These are phyloP conservation scores for Epinephelus malabaricus DNA, from an alignment of 2,797 vertebrate genomes.

Conservation along the genomic window DNA sequence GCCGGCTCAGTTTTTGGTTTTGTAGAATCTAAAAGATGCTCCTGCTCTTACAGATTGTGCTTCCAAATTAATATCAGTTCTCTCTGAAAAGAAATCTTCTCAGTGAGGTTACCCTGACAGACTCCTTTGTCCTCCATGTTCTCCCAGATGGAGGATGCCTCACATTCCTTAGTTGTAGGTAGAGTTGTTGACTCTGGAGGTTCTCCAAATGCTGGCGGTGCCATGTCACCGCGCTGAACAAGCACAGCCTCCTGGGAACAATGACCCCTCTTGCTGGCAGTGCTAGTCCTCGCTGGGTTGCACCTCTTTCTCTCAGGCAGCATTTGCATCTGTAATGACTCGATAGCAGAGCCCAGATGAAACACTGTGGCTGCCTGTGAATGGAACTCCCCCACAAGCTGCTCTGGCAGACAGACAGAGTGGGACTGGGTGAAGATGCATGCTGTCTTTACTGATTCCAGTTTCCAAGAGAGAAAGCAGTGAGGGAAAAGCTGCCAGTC, in stretches of 20 bases:
- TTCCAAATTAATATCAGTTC: slow-evolving; percentile 31
- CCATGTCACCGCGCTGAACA: slow-evolving; percentile 73
- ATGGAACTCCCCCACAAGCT: slow-evolving; percentile 83
- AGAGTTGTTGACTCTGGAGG: slow-evolving; percentile 80
- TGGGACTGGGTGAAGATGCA: slow-evolving; percentile 68
- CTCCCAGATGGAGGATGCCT: slow-evolving; percentile 60
- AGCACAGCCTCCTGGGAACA: slow-evolving; percentile 74
- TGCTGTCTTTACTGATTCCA: slow-evolving; percentile 71
- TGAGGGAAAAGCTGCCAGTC: slow-evolving; percentile 75
- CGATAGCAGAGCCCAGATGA: slow-evolving; percentile 82
- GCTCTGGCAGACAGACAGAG: slow-evolving; percentile 81
- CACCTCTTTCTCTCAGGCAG: slow-evolving; percentile 67
- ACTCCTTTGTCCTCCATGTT: slow-evolving; percentile 36
- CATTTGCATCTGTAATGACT: slow-evolving; percentile 86
- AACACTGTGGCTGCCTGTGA: slow-evolving; percentile 76
- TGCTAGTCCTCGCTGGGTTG: slow-evolving; percentile 55
- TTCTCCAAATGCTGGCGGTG: slow-evolving; percentile 77
- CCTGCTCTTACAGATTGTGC: slow-evolving; percentile 27
- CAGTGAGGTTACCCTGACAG: slow-evolving; percentile 31
- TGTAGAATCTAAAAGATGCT: slow-evolving; percentile 20
- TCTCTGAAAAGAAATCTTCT: slow-evolving; percentile 33
- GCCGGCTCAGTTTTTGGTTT: slow-evolving; percentile 9
- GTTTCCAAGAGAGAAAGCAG: slow-evolving; percentile 67
- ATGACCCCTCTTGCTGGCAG: slow-evolving; percentile 76
- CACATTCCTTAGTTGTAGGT: slow-evolving; percentile 80